Evolutionary conservation across 30 jellyfish, hydroid and myxozoan species (phyloP).

Genomic region (Cassiopea andromeda): DNA sequence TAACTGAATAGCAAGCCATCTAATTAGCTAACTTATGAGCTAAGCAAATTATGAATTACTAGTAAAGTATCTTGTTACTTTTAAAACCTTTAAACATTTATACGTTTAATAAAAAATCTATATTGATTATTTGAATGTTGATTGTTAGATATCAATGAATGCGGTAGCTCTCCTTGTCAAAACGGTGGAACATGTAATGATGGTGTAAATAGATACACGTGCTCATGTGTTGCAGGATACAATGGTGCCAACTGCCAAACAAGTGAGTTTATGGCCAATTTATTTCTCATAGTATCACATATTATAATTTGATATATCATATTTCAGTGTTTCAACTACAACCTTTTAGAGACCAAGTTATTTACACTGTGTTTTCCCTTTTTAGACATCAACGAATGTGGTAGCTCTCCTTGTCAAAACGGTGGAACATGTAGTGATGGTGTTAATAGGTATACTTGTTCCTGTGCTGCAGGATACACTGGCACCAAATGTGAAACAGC

Average conservation of each 20-base stretch:
- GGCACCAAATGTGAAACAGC: slow-evolving; percentile 13
- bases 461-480: neutral
- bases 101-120: neutral
- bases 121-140: neutral
- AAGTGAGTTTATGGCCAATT: neutral
- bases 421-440: too few species aligned
- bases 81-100: neutral
- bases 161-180: slow-evolving; percentile 19
- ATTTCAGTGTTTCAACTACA: too few species aligned
- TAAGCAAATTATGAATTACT: neutral
- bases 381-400: too few species aligned
- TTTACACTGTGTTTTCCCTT: too few species aligned
- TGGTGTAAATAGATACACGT: neutral
- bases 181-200: slow-evolving; percentile 21
- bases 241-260: neutral
- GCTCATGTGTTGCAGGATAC: slow-evolving; percentile 12
- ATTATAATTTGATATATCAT: too few species aligned
- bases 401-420: neutral
- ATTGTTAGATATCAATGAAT: slow-evolving; percentile 4
- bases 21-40: too few species aligned
- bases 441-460: neutral
- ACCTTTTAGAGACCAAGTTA: too few species aligned
- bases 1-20: too few species aligned
- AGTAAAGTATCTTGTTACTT: neutral
- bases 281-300: too few species aligned